Base-by-base conservation (phyloP, 2,888 invertebrate species). In the Luperina nickerlii region DNA sequence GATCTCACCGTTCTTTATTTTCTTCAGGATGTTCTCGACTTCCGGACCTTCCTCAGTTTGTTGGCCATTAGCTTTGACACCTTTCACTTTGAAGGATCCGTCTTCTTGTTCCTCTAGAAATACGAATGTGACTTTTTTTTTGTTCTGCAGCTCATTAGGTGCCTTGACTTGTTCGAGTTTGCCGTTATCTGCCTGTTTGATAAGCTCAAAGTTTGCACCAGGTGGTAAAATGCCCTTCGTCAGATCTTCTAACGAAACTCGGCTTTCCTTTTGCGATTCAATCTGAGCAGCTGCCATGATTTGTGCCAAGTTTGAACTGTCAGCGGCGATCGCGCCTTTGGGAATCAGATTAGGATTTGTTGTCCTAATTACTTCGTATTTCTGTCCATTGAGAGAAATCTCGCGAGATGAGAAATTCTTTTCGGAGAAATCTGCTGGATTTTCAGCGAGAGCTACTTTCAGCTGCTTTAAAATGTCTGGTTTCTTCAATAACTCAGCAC, bases 101-200 rank as follows among this genome's bases (percentile, higher is more conserved):
- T 98, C 98, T 8, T 98, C 97, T 92, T 98, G 98, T 92, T 99
- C 98, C 94, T 98, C 98, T 20, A 99, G 95, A 68, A 98, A 98
- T 0, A 99, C 98, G 90, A 98, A 98, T 0, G 98, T 98, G 0
- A 98, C 98, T 92, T 98, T 98, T 94, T 98, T 98, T 86, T 98
- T 97, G 88, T 97, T 97, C 0, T 98, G 97, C 48, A 98, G 92
- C 32, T 95, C 97, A 51, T 97, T 97, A 0, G 98, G 97, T 65
- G 97, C 93, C 77, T 97, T 97, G 1, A 98, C 97, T 90, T 98
- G 98, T 90, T 98, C 98, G 0, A 98, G 94, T 88, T 97, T 98
- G 2, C 98, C 98, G 83, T 98, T 98, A 68, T 97, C 98, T 32
- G 98, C 97, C 76, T 98, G 98, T 91, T 98, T 98, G n/a, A 98